A percentile compares a stretch with the other conserved stretches of the same genome.
Conservation (phyloP, 2,797 vertebrate genomes). For the Smutsia temminckii region DNA sequence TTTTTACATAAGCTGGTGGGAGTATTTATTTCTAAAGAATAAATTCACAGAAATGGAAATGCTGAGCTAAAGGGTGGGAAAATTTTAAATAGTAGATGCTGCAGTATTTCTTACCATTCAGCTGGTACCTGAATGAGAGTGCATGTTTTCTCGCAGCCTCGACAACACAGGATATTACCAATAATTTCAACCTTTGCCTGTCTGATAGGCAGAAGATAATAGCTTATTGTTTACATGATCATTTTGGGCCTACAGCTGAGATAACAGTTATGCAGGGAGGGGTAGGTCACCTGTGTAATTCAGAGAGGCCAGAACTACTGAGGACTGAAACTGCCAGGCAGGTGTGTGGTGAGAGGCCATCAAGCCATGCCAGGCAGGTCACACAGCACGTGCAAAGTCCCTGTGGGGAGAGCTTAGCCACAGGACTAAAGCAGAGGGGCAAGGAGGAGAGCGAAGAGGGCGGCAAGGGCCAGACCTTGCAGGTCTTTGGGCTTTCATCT, state of each 20-base stretch:
- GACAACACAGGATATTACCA: neutral
- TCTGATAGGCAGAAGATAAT: neutral
- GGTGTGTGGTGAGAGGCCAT: neutral
- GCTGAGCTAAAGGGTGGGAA: neutral
- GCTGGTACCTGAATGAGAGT: neutral
- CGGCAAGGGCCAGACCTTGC: neutral
- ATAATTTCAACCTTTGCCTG: neutral
- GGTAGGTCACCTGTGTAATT: neutral
- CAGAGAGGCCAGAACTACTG: neutral
- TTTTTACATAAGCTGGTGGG: neutral
- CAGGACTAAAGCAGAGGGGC: neutral
- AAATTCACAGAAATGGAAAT: neutral
- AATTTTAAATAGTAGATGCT: neutral
- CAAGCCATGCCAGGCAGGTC: neutral
- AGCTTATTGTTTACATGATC: neutral
- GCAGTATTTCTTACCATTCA: neutral
- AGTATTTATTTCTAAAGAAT: constrained; percentile 29
- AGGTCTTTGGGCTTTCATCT: neutral
- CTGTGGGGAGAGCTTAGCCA: neutral
- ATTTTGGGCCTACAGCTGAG: neutral
- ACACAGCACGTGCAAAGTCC: neutral
- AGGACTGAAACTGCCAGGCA: neutral
- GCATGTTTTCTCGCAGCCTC: neutral
- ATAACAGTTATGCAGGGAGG: neutral
- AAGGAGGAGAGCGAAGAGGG: neutral